These are phyloP conservation scores for Drosophila subpulchrella DNA, from an alignment of 1,140 invertebrate genomes.

Conservation along the genomic window DNA sequence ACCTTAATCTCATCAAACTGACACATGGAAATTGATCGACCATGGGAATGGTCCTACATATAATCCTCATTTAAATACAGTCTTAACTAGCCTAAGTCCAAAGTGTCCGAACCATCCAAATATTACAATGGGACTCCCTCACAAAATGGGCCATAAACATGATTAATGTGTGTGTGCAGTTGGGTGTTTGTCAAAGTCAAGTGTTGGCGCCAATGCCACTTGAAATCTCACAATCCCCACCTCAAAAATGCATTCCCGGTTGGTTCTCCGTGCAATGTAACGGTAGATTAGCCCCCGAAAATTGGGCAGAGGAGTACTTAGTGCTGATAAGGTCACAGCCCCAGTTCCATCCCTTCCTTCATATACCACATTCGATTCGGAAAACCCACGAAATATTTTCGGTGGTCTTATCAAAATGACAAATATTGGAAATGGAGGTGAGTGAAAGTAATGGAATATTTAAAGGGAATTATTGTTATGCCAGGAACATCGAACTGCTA, in stretches of 20 bases:
- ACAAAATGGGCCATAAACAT: constrained; percentile 52
- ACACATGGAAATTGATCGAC: constrained; percentile 40
- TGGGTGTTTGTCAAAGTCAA: constrained; percentile 78
- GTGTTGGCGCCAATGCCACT: constrained; percentile 81
- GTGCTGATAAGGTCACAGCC: constrained; percentile 26
- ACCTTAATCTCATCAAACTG: constrained; percentile 14
- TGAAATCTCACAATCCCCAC: constrained; percentile 24
- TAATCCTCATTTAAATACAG: constrained; percentile 49
- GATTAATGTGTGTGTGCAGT: constrained; percentile 63
- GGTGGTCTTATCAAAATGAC: constrained; percentile 69
- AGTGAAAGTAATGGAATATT: constrained; percentile 28
- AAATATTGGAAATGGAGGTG: constrained; percentile 79
- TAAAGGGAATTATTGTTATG: not conserved
- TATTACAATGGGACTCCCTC: constrained; percentile 29
- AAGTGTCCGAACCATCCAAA: constrained; percentile 13
- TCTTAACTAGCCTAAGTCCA: constrained; percentile 18
- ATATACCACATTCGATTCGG: not conserved
- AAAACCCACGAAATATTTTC: constrained; percentile 54
- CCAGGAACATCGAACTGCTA: not conserved
- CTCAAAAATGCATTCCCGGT: constrained; percentile 29
- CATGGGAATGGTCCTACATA: constrained; percentile 15
- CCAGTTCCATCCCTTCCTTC: constrained; percentile 7
- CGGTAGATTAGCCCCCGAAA: constrained; percentile 43
- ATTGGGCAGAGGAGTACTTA: constrained; percentile 4
- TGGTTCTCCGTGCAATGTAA: constrained; percentile 45